Evolutionary conservation across 2,888 invertebrate species (phyloP).

Genomic region (Dynastes maya): DNA sequence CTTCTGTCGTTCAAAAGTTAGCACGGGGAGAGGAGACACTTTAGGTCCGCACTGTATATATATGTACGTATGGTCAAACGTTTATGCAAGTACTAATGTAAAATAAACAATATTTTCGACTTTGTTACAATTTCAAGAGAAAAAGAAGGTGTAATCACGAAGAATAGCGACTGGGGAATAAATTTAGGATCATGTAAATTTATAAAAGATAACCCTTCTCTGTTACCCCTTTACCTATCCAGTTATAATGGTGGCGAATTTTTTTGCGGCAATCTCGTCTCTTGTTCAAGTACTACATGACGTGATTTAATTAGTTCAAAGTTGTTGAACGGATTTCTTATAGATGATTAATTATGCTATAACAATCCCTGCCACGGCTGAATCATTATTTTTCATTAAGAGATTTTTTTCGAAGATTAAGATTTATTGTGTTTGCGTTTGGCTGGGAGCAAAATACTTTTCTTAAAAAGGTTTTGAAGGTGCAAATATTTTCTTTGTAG

Average conservation of each 20-base stretch:
- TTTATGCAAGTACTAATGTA: conserved; percentile 23
- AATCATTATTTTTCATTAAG: conserved; percentile 42
- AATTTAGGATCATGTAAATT: conserved; percentile 15
- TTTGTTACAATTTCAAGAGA: conserved; percentile 20
- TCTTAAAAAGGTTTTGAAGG: background rate
- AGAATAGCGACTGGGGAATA: conserved; percentile 11
- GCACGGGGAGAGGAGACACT: too few relatives aligned
- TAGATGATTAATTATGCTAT: conserved; percentile 43
- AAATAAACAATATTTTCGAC: conserved; percentile 26
- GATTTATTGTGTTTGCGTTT: conserved; percentile 24
- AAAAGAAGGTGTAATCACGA: background rate
- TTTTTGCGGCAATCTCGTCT: conserved; percentile 18
- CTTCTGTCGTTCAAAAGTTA: too few relatives aligned
- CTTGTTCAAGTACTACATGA: conserved; percentile 34
- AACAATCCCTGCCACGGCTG: conserved; percentile 21
- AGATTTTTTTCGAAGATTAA: conserved; percentile 28
- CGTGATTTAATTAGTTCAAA: conserved; percentile 39
- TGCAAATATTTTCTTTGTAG: conserved; percentile 16
- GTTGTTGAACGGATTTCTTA: conserved; percentile 43
- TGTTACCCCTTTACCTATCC: background rate
- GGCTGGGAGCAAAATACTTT: conserved; percentile 26
- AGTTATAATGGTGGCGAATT: background rate
- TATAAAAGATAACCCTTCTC: background rate
- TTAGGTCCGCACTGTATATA: too few relatives aligned
- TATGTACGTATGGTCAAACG: background rate